Evolutionary conservation across 2,113 vertebrate genomes (phyloP).

Genomic region (Dasypus novemcinctus): DNA sequence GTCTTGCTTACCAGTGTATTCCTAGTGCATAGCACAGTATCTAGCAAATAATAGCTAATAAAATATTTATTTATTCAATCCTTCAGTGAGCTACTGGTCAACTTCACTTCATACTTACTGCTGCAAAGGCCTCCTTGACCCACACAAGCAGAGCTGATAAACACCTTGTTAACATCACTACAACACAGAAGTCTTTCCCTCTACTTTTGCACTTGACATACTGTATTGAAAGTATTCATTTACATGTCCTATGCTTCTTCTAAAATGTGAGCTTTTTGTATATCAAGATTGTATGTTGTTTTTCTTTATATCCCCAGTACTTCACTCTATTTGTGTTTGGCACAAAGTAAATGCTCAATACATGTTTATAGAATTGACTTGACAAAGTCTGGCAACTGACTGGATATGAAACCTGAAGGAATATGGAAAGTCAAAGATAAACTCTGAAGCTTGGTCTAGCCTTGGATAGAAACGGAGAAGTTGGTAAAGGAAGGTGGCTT

Average conservation of each 20-base stretch:
- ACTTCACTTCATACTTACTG: conserved; percentile 35
- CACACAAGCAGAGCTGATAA: not conserved
- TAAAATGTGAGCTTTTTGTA: conserved; percentile 14
- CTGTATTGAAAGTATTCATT: not conserved
- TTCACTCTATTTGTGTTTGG: not conserved
- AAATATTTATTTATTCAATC: conserved; percentile 32
- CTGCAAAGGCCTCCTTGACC: not conserved
- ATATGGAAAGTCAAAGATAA: conserved; percentile 11
- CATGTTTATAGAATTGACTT: not conserved
- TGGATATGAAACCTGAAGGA: not conserved
- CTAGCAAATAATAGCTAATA: not conserved
- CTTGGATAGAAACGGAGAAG: conserved; percentile 5
- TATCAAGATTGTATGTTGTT: not conserved
- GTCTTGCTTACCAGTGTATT: not conserved
- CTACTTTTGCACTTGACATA: not conserved
- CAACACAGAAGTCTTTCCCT: not conserved
- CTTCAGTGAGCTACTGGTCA: not conserved
- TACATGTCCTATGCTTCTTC: not conserved
- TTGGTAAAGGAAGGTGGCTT: not conserved
- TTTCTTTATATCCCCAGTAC: not conserved
- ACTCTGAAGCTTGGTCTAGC: not conserved
- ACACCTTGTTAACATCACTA: not conserved
- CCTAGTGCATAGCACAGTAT: not conserved
- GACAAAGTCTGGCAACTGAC: not conserved
- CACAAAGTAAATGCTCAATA: not conserved